Conservation (phyloP, 2,797 vertebrate species). For the Hippocampus kuda region DNA sequence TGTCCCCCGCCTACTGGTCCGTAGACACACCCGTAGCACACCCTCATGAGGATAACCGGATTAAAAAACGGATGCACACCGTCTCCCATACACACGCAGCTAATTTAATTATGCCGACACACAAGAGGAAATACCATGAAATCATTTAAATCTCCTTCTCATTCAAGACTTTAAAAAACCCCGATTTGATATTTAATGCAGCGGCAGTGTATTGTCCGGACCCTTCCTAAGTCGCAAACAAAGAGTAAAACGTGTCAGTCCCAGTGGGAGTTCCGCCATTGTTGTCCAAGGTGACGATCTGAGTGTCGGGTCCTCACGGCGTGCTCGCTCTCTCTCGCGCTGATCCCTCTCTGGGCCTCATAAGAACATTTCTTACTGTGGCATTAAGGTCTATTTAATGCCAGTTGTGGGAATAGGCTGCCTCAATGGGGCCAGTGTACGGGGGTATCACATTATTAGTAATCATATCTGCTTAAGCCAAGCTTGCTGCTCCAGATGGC, state of each 20-base stretch:
- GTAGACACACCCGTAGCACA: too few relatives aligned
- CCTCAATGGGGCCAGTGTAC: slow-evolving; percentile 93
- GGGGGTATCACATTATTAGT: slow-evolving; percentile 99
- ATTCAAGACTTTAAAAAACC: slow-evolving; percentile 38
- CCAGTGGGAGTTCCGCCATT: slow-evolving; percentile 44
- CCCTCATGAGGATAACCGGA: too few relatives aligned
- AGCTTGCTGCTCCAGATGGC: slow-evolving; percentile 99
- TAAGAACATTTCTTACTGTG: slow-evolving; percentile 59
- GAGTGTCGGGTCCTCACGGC: slow-evolving; percentile 65
- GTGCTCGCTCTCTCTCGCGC: slow-evolving; percentile 51
- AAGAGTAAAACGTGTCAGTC: slow-evolving; percentile 42
- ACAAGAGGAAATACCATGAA: slow-evolving; percentile 41
- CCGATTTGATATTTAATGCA: slow-evolving; percentile 55
- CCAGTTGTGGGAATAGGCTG: slow-evolving; percentile 90
- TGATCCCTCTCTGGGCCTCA: slow-evolving; percentile 60
- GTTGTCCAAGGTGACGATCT: slow-evolving; percentile 59
- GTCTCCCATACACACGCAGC: slow-evolving; percentile 18
- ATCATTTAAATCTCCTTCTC: slow-evolving; percentile 49
- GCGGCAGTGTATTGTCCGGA: slow-evolving; percentile 53
- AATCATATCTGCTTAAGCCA: slow-evolving; percentile 99
- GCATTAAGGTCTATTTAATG: slow-evolving; percentile 83
- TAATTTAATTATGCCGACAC: slow-evolving; percentile 53
- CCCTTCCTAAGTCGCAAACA: slow-evolving; percentile 50
- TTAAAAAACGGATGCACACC: too few relatives aligned
- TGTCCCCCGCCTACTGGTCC: too few relatives aligned